Percentiles rank a stretch among this genome's conserved stretches.
phyloP scores from a whole-genome alignment of 2,113 vertebrate species.

The Lycocorax pyrrhopterus region DNA sequence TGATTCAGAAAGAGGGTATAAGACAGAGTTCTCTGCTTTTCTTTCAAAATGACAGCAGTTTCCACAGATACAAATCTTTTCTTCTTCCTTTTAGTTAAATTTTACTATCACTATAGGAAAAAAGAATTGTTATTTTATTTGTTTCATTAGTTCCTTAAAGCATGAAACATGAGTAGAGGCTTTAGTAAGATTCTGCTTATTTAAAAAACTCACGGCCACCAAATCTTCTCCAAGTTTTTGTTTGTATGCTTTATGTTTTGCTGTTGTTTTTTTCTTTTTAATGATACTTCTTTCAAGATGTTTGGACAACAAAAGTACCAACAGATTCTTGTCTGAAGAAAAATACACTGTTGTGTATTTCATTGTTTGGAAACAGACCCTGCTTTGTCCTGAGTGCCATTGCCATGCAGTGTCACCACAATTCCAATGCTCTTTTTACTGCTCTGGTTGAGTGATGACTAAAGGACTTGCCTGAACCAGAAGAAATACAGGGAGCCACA shows the following conservation, averaged over 20 bases:
- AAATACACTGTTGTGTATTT: not conserved
- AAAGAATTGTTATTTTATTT: not conserved
- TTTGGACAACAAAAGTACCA: not conserved
- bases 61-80: rapidly evolving
- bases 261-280: not conserved
- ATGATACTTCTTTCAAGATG: not conserved
- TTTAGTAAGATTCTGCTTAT: not conserved
- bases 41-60: not conserved
- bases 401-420: not conserved
- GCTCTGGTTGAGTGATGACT: not conserved
- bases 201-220: not conserved
- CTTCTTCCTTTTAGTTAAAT: not conserved
- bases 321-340: not conserved
- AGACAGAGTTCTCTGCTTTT: not conserved
- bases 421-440: not conserved
- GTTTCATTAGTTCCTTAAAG: not conserved
- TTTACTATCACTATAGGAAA: not conserved
- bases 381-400: not conserved
- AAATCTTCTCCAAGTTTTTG: not conserved
- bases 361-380: not conserved
- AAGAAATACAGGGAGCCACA: not conserved
- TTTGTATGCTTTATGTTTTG: not conserved
- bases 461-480: not conserved
- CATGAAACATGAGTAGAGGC: not conserved
- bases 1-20: not conserved